Evolutionary conservation across 1,140 invertebrate genomes (phyloP).

Genomic region (Frieseomelitta varia): DNA sequence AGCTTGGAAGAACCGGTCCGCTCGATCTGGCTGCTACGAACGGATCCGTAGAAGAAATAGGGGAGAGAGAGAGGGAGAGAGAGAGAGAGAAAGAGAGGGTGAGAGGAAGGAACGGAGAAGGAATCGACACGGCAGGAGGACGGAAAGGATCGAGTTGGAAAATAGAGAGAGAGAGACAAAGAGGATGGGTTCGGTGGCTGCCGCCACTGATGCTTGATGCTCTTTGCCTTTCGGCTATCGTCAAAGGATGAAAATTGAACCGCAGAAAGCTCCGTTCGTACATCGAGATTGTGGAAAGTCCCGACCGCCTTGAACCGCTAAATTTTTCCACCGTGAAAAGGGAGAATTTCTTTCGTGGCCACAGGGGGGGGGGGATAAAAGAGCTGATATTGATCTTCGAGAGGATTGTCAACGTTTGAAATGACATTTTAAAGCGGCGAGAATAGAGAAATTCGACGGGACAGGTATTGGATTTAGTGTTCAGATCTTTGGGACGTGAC

Average conservation of each 20-base stretch:
- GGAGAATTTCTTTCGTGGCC: not conserved
- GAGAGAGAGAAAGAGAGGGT: not conserved
- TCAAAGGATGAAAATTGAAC: slow-evolving; percentile 50
- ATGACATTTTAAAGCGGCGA: not conserved
- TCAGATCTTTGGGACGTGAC: not conserved
- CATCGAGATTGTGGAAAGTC: slow-evolving; percentile 3
- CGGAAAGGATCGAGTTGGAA: not conserved
- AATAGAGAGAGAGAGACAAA: slow-evolving; percentile 37
- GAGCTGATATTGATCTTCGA: not conserved
- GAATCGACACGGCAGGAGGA: not conserved
- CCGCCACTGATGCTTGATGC: slow-evolving; percentile 6
- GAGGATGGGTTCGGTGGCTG: not conserved
- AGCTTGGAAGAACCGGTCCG: slow-evolving; percentile 10
- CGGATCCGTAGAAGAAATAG: slow-evolving; percentile 12
- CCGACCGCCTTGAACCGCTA: not conserved
- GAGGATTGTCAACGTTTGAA: not conserved
- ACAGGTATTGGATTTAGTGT: not conserved
- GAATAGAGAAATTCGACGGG: too few species aligned
- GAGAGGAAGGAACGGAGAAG: not conserved
- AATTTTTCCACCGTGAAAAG: not conserved
- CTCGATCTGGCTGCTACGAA: slow-evolving; percentile 24
- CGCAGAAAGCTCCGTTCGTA: not conserved
- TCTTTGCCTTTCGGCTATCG: slow-evolving; percentile 26
- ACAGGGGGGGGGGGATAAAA: too few species aligned
- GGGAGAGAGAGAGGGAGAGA: not conserved